These are phyloP conservation scores for Tragulus kanchil DNA, from an alignment of 2,113 vertebrate genomes.

Conservation along the genomic window DNA sequence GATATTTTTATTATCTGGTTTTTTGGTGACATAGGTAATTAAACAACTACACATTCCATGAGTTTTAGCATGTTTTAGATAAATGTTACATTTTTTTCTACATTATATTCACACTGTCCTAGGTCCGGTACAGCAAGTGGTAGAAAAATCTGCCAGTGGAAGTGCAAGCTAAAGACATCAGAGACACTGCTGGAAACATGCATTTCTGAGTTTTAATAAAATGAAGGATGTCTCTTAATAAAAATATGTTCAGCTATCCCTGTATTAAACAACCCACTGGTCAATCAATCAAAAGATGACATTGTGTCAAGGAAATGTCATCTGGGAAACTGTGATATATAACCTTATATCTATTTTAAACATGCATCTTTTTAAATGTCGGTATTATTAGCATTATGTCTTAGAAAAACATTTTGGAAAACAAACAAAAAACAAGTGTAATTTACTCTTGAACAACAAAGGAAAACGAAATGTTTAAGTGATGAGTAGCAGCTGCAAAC, in stretches of 20 bases:
- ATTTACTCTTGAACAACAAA: constrained; percentile 7
- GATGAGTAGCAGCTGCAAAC: not conserved
- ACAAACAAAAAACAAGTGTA: not conserved
- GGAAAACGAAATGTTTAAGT: not conserved
- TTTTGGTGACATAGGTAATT: not conserved
- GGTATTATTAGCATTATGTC: not conserved
- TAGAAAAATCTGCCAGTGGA: not conserved
- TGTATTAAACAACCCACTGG: constrained; percentile 40
- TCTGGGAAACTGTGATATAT: not conserved
- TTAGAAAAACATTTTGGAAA: not conserved
- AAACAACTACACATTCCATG: not conserved
- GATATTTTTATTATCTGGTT: not conserved
- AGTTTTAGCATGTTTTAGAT: not conserved
- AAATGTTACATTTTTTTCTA: not conserved
- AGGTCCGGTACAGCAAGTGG: not conserved
- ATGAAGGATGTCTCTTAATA: constrained; percentile 17
- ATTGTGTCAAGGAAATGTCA: constrained; percentile 47
- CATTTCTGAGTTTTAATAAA: constrained; percentile 15
- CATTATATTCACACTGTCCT: not conserved
- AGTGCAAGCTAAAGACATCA: not conserved
- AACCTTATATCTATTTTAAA: constrained; percentile 39
- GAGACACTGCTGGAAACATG: not conserved
- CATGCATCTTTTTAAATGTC: not conserved
- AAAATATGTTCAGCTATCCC: constrained; percentile 59
- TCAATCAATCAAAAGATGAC: constrained; percentile 59